A percentile compares a stretch with the other conserved stretches of the same genome.
These are phyloP conservation scores for Tangara arthus DNA, from an alignment of 2,797 vertebrate genomes.

Conservation along the genomic window DNA sequence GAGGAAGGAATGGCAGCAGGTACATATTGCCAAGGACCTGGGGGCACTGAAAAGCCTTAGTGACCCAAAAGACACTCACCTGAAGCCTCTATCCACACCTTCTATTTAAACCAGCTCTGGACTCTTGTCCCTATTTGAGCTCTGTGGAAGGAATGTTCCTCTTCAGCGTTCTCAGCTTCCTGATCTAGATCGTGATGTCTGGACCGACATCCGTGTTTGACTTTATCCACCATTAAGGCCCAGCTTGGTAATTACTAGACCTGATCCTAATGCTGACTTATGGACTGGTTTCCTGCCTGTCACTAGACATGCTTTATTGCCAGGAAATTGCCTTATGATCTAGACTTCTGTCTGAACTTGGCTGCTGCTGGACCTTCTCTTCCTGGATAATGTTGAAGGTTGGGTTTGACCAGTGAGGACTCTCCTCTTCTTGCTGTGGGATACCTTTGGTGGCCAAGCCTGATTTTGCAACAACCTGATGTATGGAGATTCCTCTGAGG, in stretches of 20 bases:
- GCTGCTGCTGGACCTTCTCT: not conserved
- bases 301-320: fast-evolving
- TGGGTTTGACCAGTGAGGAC: not conserved
- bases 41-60: not conserved
- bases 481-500: not conserved
- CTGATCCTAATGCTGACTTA: not conserved
- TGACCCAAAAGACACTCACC: not conserved
- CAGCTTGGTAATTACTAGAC: fast-evolving
- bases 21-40: fast-evolving
- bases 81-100: not conserved
- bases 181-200: fast-evolving
- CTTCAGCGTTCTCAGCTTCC: fast-evolving
- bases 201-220: not conserved
- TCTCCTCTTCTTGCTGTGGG: not conserved
- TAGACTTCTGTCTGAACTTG: not conserved
- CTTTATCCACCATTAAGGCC: fast-evolving
- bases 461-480: not conserved
- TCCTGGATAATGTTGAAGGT: fast-evolving
- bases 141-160: fast-evolving
- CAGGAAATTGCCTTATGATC: not conserved
- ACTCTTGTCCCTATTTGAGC: fast-evolving
- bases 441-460: fast-evolving
- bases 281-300: not conserved
- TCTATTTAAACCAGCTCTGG: not conserved
- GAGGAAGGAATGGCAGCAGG: not conserved